Evolutionary conservation across 1,140 invertebrate genomes (phyloP).

Genomic region (Neodiprion lecontei): DNA sequence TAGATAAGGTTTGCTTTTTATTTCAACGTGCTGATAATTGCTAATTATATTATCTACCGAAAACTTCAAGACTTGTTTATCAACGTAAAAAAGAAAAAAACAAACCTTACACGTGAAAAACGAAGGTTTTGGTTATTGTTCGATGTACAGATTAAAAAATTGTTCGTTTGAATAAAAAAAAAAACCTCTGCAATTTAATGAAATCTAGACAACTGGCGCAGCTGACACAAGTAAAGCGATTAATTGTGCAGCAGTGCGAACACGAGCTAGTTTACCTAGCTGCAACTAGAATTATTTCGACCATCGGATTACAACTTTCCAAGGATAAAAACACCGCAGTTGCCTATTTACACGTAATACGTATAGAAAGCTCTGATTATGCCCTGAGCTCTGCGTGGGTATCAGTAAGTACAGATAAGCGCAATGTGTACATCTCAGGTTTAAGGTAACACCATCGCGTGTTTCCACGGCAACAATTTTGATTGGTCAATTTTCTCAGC

Average conservation of each 20-base stretch:
- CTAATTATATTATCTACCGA: no score
- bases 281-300: neutral
- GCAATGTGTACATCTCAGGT: neutral
- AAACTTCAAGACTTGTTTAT: no score
- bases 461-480: neutral
- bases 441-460: neutral
- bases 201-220: neutral
- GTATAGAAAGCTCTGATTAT: neutral
- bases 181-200: no score
- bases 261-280: neutral
- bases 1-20: no score
- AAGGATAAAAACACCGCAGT: constrained; percentile 3
- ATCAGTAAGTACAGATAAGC: neutral
- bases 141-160: no score
- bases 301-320: neutral
- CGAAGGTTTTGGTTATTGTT: no score
- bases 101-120: no score
- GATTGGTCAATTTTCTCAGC: neutral
- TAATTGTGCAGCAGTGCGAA: neutral
- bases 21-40: no score
- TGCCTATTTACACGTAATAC: neutral
- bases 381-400: neutral
- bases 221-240: neutral
- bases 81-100: no score
- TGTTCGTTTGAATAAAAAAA: no score